phyloP scores from a whole-genome alignment of 2,113 vertebrate genomes.

The Bufo bufo region DNA sequence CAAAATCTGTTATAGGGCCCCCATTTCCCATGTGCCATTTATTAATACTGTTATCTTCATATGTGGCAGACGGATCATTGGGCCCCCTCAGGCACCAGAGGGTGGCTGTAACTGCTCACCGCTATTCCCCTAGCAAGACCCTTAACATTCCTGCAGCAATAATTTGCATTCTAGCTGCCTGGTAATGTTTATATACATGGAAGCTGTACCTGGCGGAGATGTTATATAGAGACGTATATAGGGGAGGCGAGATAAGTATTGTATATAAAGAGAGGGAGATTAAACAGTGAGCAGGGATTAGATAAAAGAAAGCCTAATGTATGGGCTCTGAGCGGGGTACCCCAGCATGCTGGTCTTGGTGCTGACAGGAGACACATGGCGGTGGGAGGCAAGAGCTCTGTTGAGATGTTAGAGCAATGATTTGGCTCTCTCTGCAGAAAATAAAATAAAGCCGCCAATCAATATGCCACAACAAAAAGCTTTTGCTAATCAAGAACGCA shows the following conservation, averaged over 20 bases:
- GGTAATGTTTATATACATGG: neutral
- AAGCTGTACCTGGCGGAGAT: neutral
- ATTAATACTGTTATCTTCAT: neutral
- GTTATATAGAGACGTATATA: neutral
- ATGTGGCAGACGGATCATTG: neutral
- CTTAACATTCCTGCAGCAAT: neutral
- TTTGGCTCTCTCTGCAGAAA: neutral
- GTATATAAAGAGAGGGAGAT: neutral
- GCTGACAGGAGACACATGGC: neutral
- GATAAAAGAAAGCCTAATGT: neutral
- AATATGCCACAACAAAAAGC: conserved; percentile 50
- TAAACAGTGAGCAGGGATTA: neutral
- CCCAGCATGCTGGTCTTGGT: neutral
- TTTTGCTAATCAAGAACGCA: conserved; percentile 45
- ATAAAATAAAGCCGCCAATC: conserved; percentile 45
- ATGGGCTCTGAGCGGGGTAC: neutral
- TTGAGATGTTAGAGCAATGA: conserved; percentile 1
- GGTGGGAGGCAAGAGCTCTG: neutral
- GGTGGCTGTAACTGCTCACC: neutral
- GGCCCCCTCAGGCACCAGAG: neutral
- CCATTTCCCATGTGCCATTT: neutral
- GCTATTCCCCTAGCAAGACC: neutral
- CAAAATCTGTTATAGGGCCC: neutral
- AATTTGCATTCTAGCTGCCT: neutral
- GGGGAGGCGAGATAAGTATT: neutral